Evolutionary conservation across 2,797 vertebrate genomes (phyloP).

Genomic region (Premnoplex brunnescens): DNA sequence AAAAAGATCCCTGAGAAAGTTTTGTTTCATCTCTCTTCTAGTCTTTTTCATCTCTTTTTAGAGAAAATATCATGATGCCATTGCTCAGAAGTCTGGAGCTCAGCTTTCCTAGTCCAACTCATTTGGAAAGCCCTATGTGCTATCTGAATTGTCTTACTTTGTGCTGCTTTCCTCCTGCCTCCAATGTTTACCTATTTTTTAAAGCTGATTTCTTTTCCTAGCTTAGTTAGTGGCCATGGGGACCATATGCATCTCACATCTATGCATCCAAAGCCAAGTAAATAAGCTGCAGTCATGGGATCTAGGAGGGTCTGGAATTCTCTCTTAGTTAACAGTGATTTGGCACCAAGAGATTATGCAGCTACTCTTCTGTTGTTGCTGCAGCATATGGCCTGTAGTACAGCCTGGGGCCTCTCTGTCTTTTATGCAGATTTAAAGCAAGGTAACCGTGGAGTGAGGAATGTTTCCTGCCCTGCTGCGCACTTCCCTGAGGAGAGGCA

Average conservation of each 20-base stretch:
- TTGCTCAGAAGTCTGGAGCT: background rate
- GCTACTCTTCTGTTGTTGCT: background rate
- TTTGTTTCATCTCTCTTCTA: background rate
- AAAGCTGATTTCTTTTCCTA: background rate
- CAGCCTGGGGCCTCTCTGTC: background rate
- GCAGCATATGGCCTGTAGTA: conserved; percentile 18
- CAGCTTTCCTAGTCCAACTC: background rate
- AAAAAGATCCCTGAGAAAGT: background rate
- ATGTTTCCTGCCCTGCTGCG: conserved; percentile 19
- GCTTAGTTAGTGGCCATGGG: background rate
- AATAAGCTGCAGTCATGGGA: background rate
- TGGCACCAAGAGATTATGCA: background rate
- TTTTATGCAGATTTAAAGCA: background rate
- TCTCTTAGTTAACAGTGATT: background rate
- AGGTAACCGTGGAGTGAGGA: background rate
- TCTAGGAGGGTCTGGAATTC: background rate
- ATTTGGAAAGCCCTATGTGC: background rate
- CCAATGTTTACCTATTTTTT: background rate
- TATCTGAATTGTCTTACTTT: background rate
- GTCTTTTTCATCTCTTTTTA: background rate
- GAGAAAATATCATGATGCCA: background rate
- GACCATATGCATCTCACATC: background rate
- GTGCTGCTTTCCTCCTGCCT: background rate
- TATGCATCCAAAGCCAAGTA: background rate
- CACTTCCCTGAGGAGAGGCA: background rate